Evolutionary conservation across 1,140 invertebrate genomes (phyloP).

Genomic region (Ptiloglossa arizonensis): DNA sequence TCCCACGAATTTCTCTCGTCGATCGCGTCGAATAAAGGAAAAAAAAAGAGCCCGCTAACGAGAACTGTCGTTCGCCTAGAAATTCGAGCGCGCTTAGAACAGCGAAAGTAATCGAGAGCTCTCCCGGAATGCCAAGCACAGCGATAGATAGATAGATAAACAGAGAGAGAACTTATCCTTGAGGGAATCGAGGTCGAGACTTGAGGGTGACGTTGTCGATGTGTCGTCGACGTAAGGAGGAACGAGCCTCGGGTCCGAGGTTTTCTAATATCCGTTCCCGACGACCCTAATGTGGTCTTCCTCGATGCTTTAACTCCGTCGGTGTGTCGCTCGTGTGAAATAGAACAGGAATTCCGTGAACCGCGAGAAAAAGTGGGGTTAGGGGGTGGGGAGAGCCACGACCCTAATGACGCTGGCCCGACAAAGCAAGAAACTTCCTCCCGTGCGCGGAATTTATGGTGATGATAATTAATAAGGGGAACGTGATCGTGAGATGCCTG

Average conservation of each 20-base stretch:
- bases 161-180: slow-evolving; percentile 50
- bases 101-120: slow-evolving; percentile 40
- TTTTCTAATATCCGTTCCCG: slow-evolving; percentile 62
- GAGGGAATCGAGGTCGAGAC: slow-evolving; percentile 53
- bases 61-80: slow-evolving; percentile 11
- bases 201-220: slow-evolving; percentile 21
- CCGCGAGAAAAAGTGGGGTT: too few relatives aligned
- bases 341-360: slow-evolving; percentile 29
- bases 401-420: slow-evolving; percentile 21
- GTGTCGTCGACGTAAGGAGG: slow-evolving; percentile 25
- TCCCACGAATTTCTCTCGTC: slow-evolving; percentile 43
- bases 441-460: not conserved
- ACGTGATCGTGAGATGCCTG: not conserved
- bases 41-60: not conserved
- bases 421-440: slow-evolving; percentile 34
- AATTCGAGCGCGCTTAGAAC: slow-evolving; percentile 41
- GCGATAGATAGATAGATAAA: too few relatives aligned
- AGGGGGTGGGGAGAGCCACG: not conserved
- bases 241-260: not conserved
- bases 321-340: slow-evolving; percentile 35
- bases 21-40: slow-evolving; percentile 8
- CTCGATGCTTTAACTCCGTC: not conserved
- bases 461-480: slow-evolving; percentile 16
- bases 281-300: slow-evolving; percentile 54
- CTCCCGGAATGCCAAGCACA: not conserved